Evolutionary conservation across 1,140 invertebrate species (phyloP).

Genomic region (Ostrea edulis): DNA sequence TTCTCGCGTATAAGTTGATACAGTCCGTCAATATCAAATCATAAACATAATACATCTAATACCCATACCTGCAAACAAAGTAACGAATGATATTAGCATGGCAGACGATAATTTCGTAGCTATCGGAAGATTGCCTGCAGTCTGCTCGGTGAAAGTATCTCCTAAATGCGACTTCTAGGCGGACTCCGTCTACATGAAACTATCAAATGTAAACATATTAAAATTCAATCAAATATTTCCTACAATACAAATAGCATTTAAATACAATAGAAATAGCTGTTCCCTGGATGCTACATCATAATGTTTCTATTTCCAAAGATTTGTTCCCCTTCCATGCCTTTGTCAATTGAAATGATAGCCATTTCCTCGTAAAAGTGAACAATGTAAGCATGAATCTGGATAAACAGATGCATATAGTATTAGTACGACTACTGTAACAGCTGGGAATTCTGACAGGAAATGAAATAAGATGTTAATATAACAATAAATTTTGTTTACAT

Average conservation of each 20-base stretch:
- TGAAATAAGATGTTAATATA: no score
- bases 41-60: no score
- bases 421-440: no score
- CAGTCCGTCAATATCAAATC: no score
- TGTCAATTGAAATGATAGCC: constrained; percentile 76
- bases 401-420: no score
- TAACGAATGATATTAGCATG: constrained; percentile 99
- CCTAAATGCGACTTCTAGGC: constrained; percentile 97
- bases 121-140: constrained; percentile 89
- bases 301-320: background rate
- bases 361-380: no score
- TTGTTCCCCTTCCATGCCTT: no score
- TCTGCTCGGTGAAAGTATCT: constrained; percentile 95
- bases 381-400: no score
- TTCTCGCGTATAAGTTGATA: no score
- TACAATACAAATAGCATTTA: background rate
- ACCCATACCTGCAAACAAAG: constrained; percentile 92
- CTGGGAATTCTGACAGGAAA: no score
- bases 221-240: no score
- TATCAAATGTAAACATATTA: constrained; percentile 77
- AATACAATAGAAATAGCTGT: background rate
- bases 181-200: constrained; percentile 94
- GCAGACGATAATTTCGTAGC: constrained; percentile 95
- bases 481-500: no score
- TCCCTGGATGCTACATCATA: background rate